Conservation (phyloP, 2,113 vertebrate genomes). For the Xenus cinereus region DNA sequence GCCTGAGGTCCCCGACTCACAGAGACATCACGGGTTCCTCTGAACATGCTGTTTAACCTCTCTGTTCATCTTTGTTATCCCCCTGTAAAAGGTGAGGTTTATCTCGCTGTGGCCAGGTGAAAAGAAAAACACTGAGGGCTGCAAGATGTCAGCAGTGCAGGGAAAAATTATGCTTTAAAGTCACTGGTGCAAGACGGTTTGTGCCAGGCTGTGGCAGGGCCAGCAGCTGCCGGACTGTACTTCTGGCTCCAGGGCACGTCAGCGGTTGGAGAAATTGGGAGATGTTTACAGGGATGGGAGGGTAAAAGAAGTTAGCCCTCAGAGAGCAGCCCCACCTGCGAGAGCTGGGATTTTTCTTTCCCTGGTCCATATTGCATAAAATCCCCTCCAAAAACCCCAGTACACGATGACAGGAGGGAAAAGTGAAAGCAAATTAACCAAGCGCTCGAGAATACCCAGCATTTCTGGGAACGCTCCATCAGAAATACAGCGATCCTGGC, state of each 20-base stretch:
- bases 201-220: neutral
- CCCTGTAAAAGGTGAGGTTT: neutral
- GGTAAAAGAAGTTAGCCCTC: neutral
- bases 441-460: rapidly evolving
- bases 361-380: neutral
- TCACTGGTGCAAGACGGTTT: neutral
- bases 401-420: neutral
- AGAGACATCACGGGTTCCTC: neutral
- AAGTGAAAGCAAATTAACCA: neutral
- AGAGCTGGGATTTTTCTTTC: neutral
- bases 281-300: neutral
- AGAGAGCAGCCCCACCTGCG: neutral
- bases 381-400: neutral
- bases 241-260: neutral
- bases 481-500: neutral
- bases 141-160: neutral
- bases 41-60: neutral
- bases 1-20: neutral
- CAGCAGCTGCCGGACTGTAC: neutral
- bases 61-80: neutral
- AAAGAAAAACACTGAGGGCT: neutral
- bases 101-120: neutral
- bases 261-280: neutral
- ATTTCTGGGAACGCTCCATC: neutral
- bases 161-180: neutral